phyloP scores from a whole-genome alignment of 2,797 vertebrate genomes.

The Silurus lanzhouensis region DNA sequence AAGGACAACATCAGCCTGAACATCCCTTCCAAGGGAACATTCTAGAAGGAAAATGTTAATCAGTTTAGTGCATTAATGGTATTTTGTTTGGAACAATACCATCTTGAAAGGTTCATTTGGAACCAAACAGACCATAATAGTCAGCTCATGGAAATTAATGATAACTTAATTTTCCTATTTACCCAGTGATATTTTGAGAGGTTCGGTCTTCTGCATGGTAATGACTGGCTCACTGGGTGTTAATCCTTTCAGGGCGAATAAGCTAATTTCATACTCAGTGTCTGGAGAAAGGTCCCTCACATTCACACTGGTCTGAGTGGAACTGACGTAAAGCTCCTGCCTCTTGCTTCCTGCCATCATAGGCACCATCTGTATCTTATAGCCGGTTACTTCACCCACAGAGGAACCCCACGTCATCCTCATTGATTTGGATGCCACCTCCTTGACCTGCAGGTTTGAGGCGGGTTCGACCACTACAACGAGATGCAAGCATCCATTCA shows the following conservation, averaged over 20 bases:
- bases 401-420: conserved; percentile 85
- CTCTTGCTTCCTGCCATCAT: conserved; percentile 81
- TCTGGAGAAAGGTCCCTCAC: conserved; percentile 87
- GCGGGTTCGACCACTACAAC: conserved; percentile 85
- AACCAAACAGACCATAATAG: background rate
- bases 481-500: background rate
- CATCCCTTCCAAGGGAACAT: conserved; percentile 91
- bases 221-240: conserved; percentile 83
- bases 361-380: conserved; percentile 86
- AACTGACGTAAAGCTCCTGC: conserved; percentile 83
- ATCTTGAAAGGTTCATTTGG: background rate
- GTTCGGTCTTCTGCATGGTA: conserved; percentile 85
- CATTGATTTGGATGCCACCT: conserved; percentile 88
- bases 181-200: conserved; percentile 88
- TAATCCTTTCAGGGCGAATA: conserved; percentile 86
- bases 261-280: conserved; percentile 86
- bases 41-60: conserved; percentile 72
- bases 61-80: background rate
- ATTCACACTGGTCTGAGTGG: conserved; percentile 77
- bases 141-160: background rate
- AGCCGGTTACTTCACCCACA: conserved; percentile 82
- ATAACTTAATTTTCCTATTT: conserved; percentile 60
- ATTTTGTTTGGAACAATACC: background rate
- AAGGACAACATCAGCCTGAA: conserved; percentile 94
- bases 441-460: conserved; percentile 83